A percentile compares a stretch with the other conserved stretches of the same genome.
These are phyloP conservation scores for Mythimna ferrago DNA, from an alignment of 2,888 invertebrate genomes.

Conservation along the genomic window DNA sequence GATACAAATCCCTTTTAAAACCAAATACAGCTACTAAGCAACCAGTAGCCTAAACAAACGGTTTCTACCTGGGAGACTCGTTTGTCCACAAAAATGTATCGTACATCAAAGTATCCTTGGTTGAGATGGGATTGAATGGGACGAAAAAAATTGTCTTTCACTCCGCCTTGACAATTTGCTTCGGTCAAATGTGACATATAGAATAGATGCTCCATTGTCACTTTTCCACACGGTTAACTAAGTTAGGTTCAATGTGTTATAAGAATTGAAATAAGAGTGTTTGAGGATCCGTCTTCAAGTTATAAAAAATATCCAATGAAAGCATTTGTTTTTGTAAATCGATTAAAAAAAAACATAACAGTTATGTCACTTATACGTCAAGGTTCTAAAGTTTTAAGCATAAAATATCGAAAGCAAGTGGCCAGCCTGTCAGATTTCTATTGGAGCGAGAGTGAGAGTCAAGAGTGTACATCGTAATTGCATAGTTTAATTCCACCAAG, in stretches of 20 bases:
- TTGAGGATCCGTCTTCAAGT: background rate
- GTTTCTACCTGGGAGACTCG: constrained; percentile 25
- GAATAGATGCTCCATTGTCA: constrained; percentile 39
- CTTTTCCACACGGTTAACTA: constrained; percentile 36
- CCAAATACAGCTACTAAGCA: constrained; percentile 21
- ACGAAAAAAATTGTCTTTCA: constrained; percentile 45
- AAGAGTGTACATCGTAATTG: no score
- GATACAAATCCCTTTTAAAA: constrained; percentile 24
- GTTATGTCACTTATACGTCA: no score
- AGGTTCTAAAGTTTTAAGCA: no score
- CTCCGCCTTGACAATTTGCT: constrained; percentile 58
- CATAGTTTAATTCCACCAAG: no score
- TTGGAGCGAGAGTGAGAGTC: no score
- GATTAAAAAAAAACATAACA: no score
- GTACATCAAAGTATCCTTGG: constrained; percentile 52
- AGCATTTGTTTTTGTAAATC: background rate
- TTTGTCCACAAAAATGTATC: constrained; percentile 44
- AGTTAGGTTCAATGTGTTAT: constrained; percentile 8
- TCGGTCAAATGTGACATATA: constrained; percentile 54
- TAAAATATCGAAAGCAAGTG: no score
- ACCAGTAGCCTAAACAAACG: constrained; percentile 21
- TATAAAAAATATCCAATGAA: background rate
- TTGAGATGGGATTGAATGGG: constrained; percentile 46
- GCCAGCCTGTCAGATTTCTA: no score
- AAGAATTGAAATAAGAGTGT: background rate